Base-by-base conservation (phyloP, 2,797 vertebrate species). In the Lepus oiostolus region DNA sequence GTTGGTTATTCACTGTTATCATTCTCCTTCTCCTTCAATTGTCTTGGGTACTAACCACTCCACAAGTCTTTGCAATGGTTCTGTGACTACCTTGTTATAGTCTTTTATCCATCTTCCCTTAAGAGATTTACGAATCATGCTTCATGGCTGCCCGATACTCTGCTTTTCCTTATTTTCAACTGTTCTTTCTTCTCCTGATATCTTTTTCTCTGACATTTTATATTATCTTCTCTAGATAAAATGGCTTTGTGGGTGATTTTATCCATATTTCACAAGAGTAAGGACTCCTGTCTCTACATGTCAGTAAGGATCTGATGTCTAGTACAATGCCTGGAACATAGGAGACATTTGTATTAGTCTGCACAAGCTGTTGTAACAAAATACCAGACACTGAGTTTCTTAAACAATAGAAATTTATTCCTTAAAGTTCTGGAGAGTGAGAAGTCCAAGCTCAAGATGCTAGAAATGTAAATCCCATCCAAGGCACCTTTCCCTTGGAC, bases 61-160 rank as follows among this genome's bases (percentile, higher is more conserved):
- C 70, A 26, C 62, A 87, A 90, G 65, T 24, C 71, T 85, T 91
- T 52, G 38, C 17, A 42, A 2, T 58, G 9, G 72, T 95, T 90
- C 60, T 67, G 2, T 89, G n/a, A 62, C 32, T 68, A 30, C 19
- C 62, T 86, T 88, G 38, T 32, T 42, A 95, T 38, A 90, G n/a
- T 42, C 26, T 84, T 91, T 76, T 72, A 65, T 58, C 50, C 0
- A 77, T 26, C 19, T 81, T 74, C 22, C 80, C 85, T 93, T 68
- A 90, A 74, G 60, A 74, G 26, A 63, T 47, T 83, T 70, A 71
- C 3, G 13, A 94, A 85, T 42, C 35, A 24, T 58, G 12, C 52
- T 79, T 80, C 52, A 85, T 22, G 85, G 54, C 19, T 85, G 68
- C 10, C 14, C 10, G 7, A 35, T 54, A 32, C 26, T 68, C 8